Evolutionary conservation across 1,140 invertebrate species (phyloP), one percentile per base, ranked within the genome.

Genomic region (Halictus rubicundus): DNA sequence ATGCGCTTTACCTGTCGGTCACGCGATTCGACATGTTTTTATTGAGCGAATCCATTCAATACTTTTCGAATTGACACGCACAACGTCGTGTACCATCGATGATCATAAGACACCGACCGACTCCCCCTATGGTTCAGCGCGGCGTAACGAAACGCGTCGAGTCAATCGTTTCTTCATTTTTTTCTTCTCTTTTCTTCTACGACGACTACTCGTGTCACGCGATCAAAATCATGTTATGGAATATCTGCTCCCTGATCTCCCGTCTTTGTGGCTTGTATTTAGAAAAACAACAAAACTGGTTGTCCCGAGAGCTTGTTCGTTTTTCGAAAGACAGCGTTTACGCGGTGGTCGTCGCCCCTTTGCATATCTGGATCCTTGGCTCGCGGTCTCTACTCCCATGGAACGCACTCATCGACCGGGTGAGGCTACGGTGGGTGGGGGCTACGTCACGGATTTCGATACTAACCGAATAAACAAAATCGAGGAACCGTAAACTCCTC

Each of bases 261-360:
- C n/a, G 66, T 69, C 79, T 69, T n/a, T 77, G 39, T 81, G 79
- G 79, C 74, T 81, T 81, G 79, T 85, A 83, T 65, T 87, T 86
- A 77, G 82, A 84, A 14, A 59, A 25, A 86, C 76, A 78, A 81
- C 76, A 78, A 81, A 78, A 65, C 86, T 89, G 82, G 80, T 87
- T 76, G 83, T 80, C 85, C 86, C 82, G 83, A 78, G 68, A 78
- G 76, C 73, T 83, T 73, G 77, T 80, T 81, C 79, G 79, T 78
- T 81, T 81, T 54, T 64, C 63, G 21, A 68, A 32, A 9, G 66
- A 63, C 68, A 78, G 79, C 73, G 79, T 78, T 81, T 52, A 49
- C 79, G 27, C 79, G 57, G 27, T 54, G 57, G 65, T 68, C 78
- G 78, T 57, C 78, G 72, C 73, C 77, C 77, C 16, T 74, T 21